Conservation (phyloP, 35 echinoderm and acorn worm genomes). For the Apostichopus parvimensis region DNA sequence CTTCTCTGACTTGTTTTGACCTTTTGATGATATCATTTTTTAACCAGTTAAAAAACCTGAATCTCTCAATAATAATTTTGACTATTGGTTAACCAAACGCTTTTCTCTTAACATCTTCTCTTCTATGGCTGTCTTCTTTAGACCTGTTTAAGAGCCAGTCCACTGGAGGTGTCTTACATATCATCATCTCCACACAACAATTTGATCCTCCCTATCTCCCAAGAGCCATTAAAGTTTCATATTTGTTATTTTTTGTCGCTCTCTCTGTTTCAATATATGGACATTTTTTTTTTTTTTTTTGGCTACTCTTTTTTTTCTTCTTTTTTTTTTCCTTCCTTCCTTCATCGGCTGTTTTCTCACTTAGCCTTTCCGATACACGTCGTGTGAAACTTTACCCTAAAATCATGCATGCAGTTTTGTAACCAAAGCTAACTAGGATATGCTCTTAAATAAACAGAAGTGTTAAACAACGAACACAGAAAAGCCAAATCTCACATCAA, state of each 20-base stretch:
- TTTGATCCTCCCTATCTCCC: constrained; percentile 43
- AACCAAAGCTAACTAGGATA: constrained; percentile 57
- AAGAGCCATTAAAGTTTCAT: constrained; percentile 63
- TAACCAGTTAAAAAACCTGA: not conserved
- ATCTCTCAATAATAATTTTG: not conserved
- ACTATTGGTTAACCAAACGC: not conserved
- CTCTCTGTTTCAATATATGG: constrained; percentile 19
- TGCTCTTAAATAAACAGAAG: constrained; percentile 54
- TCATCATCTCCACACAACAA: constrained; percentile 30
- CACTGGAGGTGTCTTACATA: constrained; percentile 9
- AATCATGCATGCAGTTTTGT: constrained; percentile 66
- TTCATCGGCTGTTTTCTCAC: constrained; percentile 21
- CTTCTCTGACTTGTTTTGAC: not conserved
- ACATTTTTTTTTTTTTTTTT: constrained; percentile 40
- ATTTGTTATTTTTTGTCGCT: constrained; percentile 29
- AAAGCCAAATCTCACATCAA: constrained; percentile 48
- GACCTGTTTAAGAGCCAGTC: constrained; percentile 43
- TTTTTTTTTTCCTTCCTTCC: not conserved
- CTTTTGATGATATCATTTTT: not conserved
- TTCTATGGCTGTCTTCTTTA: not conserved
- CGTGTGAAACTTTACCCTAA: constrained; percentile 49
- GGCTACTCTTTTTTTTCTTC: not conserved
- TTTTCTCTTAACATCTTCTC: not conserved
- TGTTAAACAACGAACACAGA: constrained; percentile 44
- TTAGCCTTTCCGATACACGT: constrained; percentile 13